Conservation (phyloP, 2,797 vertebrate species). For the Cygnus olor region DNA sequence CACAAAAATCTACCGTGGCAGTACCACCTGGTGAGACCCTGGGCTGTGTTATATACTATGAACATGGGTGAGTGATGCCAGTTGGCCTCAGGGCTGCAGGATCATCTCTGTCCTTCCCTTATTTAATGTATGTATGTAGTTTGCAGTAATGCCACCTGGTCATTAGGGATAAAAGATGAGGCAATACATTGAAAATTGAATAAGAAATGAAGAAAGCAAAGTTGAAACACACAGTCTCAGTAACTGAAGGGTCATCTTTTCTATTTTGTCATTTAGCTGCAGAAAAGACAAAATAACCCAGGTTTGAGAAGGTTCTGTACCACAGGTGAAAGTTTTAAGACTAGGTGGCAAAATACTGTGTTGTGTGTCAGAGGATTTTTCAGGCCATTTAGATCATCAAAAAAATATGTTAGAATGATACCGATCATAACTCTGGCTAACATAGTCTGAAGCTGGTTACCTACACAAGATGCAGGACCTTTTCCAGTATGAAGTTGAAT, state of each 20-base stretch:
- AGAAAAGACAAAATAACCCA: not conserved
- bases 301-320: not conserved
- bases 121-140: not conserved
- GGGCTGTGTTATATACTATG: no score
- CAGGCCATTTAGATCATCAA: not conserved
- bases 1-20: not conserved
- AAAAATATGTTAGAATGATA: not conserved
- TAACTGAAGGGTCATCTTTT: not conserved
- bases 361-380: not conserved
- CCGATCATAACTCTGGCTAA: not conserved
- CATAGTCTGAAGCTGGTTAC: not conserved
- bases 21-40: not conserved
- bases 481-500: not conserved
- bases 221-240: not conserved
- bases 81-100: not conserved
- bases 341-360: not conserved
- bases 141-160: not conserved
- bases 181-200: not conserved
- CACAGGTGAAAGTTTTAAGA: not conserved
- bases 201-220: not conserved
- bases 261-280: not conserved
- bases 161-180: not conserved
- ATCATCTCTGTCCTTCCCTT: not conserved
- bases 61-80: rapidly evolving
- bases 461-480: not conserved